Base-by-base conservation (phyloP, 2,888 invertebrate genomes). In the Phlogophora meticulosa region DNA sequence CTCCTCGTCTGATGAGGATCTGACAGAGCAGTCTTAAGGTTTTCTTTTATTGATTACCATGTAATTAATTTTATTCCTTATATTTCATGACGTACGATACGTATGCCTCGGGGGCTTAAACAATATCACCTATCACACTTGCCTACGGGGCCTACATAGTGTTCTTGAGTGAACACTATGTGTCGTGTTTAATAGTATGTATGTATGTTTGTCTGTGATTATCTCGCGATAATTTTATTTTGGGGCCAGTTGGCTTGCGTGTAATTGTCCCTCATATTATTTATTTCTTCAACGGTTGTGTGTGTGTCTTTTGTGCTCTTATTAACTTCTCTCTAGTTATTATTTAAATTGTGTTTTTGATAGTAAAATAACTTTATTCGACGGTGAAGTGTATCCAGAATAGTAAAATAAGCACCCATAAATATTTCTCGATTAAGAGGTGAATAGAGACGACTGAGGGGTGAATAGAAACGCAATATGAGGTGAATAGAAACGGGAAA, bases 311-410 rank as follows among this genome's bases (percentile, higher is more conserved):
- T 65, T 65, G 59, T 7, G 65, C 38, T 59, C 66, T 43, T 66
- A 53, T 60, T 57, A 62, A 59, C 65, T 60, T 65, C 20, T 46
- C 7, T 65, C 38, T 52, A 59, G 42, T 57, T 49, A 57, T 64
- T 61, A 66, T 66, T 56, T 61, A 60, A 67, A 67, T 56, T 67
- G 67, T 67, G 67, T 61, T 67, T 67, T 67, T 56, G 55, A 60
- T 66, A 48, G 60, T 66, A 53, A 66, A 66, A 60, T 67, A 4
- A 49, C 4, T 67, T 67, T 1, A 49, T 67, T 61, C 56, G 45
- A 67, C 60, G 51, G 67, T 28, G 43, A 61, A 61, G 67, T 61
- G 61, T 61, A 61, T 61, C 61, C 36, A 56, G 68, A 63, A 68
- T 57, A 45, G 4, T 68, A 63, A 68, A 68, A 68, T 2, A 7